These are phyloP conservation scores for Drosophila flavopinicola DNA, from an alignment of 2,888 invertebrate genomes.

Conservation along the genomic window DNA sequence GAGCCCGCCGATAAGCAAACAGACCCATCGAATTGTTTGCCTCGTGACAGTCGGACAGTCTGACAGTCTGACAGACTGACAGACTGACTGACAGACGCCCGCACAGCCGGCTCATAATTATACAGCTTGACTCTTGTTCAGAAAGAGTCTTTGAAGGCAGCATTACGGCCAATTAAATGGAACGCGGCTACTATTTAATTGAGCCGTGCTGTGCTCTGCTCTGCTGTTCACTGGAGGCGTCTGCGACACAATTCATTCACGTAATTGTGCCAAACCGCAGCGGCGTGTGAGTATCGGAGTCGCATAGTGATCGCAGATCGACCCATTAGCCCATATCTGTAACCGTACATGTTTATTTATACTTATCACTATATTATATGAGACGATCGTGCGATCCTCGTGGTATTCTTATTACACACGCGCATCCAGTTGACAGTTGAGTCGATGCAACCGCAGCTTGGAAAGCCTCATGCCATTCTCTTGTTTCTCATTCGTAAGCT, in stretches of 20 bases:
- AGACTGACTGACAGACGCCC: conserved; percentile 34
- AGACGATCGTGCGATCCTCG: conserved; percentile 22
- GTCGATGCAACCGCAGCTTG: conserved; percentile 56
- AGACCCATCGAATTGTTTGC: conserved; percentile 33
- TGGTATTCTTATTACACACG: conserved; percentile 27
- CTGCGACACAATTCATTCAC: conserved; percentile 52
- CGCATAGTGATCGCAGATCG: conserved; percentile 24
- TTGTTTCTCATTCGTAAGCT: conserved; percentile 32
- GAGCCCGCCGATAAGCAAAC: conserved; percentile 24
- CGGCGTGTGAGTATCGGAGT: too few relatives aligned
- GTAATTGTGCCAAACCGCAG: conserved; percentile 53
- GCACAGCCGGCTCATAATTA: conserved; percentile 39
- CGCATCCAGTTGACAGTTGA: conserved; percentile 16
- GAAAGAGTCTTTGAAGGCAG: conserved; percentile 25
- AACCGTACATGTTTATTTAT: conserved; percentile 40
- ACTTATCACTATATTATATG: conserved; percentile 4
- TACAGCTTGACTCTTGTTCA: conserved; percentile 10
- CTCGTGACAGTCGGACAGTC: conserved; percentile 5
- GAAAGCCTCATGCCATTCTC: conserved; percentile 22
- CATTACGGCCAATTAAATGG: conserved; percentile 70
- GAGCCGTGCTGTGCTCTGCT: conserved; percentile 34
- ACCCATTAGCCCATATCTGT: conserved; percentile 64
- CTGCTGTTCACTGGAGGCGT: conserved; percentile 39
- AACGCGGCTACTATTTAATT: conserved; percentile 70
- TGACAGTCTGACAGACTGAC: conserved; percentile 4